Base-by-base conservation (phyloP, 2,797 vertebrate genomes). In the Catostomus latipinnis region DNA sequence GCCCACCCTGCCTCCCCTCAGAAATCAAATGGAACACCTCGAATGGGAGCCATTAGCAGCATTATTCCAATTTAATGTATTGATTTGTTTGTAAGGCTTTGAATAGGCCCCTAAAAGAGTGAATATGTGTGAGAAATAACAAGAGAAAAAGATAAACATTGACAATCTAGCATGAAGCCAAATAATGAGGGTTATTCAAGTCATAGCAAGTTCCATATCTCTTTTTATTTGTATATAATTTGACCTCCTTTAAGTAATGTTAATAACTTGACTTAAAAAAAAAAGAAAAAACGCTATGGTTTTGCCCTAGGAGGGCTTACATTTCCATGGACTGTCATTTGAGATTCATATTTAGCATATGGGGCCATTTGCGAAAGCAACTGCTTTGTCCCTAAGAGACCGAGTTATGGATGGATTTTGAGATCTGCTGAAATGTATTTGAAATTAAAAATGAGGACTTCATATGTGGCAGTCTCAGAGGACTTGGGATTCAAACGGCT, bases 71-170 rank as follows among this genome's bases (percentile, higher is more conserved):
- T 82, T 84, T 76, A 86, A 84, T 72, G 71, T 84, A 86, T 84
- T 86, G 81, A 84, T 86, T 82, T 84, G 81, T 82, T 86, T 82
- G 82, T 81, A 84, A 78, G 57, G 74, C 85, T 84, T 84, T 82
- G 78, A 82, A 81, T 79, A 79, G 78, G 70, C 14, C 12, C 13
- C 48, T 81, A 80, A 82, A 72, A 74, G 57, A 74, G 79, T 77
- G 69, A 78, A 81, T 81, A 18, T 14, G 61, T 56, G 22, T 6
- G 43, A 46, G 50, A 22, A 9, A 16, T 66, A 66, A 2, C 4
- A 71, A 16, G 53, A 73, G n/a, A 63, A 67, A 61, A 11, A 71
- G 80, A 72, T 60, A 81, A 84, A 72, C 49, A 68, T 16, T 52
- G 18, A 57, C 45, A 77, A 81, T 82, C 34, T 58, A 45, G 62